Evolutionary conservation across 2,888 invertebrate species (phyloP).

Genomic region (Eulithis testata): DNA sequence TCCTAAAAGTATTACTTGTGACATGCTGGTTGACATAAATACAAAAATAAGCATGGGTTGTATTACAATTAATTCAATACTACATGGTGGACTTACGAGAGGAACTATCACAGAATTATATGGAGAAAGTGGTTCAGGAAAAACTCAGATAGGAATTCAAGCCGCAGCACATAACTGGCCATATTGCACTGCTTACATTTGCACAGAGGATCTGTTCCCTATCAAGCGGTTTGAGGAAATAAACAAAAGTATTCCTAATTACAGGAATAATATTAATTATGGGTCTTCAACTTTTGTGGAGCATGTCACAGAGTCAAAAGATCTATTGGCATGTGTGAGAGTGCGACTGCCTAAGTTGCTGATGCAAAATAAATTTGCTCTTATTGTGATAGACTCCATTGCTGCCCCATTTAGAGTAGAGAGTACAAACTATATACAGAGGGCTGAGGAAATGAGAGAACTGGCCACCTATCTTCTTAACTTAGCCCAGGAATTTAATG

Average conservation of each 20-base stretch:
- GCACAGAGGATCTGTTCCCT: constrained; percentile 89
- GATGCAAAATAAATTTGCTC: constrained; percentile 52
- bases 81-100: constrained; percentile 88
- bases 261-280: constrained; percentile 49
- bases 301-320: constrained; percentile 70
- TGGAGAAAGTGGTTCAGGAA: constrained; percentile 92
- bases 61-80: constrained; percentile 81
- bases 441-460: constrained; percentile 77
- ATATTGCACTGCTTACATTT: constrained; percentile 86
- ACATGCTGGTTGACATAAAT: constrained; percentile 47
- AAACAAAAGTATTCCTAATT: constrained; percentile 49
- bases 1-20: constrained; percentile 53
- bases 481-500: constrained; percentile 62
- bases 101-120: constrained; percentile 90
- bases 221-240: constrained; percentile 74
- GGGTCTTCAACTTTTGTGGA: constrained; percentile 73
- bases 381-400: constrained; percentile 74
- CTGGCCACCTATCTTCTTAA: constrained; percentile 61
- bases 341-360: constrained; percentile 69
- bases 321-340: constrained; percentile 68
- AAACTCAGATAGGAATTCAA: constrained; percentile 92
- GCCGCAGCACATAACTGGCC: constrained; percentile 87
- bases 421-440: constrained; percentile 67
- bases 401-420: constrained; percentile 78
- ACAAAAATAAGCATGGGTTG: constrained; percentile 82